Evolutionary conservation across 2,797 vertebrate species (phyloP).

Genomic region (Alectoris magna): DNA sequence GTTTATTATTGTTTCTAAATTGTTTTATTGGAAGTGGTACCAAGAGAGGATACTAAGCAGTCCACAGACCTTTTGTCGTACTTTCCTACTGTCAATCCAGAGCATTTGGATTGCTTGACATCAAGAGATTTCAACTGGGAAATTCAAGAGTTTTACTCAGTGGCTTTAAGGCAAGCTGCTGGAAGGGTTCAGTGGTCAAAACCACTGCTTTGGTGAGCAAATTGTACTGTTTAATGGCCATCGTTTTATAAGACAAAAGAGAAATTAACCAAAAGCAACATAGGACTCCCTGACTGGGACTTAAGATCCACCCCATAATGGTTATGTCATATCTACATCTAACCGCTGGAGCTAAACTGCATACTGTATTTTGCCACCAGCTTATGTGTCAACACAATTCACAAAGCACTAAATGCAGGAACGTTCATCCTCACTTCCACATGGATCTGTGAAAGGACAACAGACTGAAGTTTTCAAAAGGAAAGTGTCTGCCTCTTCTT

Average conservation of each 20-base stretch:
- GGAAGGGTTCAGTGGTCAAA: neutral
- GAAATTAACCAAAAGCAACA: slow-evolving; percentile 40
- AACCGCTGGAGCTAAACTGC: neutral
- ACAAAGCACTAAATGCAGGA: neutral
- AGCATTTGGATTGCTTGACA: slow-evolving; percentile 11
- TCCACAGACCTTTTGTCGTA: neutral
- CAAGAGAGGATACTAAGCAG: neutral
- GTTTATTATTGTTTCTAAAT: slow-evolving; percentile 28
- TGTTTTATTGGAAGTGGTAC: neutral
- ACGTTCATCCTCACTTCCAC: neutral
- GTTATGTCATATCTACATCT: neutral
- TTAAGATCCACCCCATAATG: neutral
- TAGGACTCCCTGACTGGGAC: neutral
- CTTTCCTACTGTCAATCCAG: neutral
- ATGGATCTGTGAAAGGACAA: neutral
- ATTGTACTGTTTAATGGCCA: neutral
- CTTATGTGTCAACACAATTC: neutral
- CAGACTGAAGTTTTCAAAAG: neutral
- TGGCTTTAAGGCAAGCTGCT: neutral
- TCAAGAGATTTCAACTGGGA: neutral
- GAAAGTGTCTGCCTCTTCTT: neutral
- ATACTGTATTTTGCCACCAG: neutral
- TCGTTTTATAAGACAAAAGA: slow-evolving; percentile 4
- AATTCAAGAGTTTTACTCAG: neutral
- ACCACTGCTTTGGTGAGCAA: neutral